Evolutionary conservation across 2,888 invertebrate species (phyloP).

Genomic region (Calameuta idolon): DNA sequence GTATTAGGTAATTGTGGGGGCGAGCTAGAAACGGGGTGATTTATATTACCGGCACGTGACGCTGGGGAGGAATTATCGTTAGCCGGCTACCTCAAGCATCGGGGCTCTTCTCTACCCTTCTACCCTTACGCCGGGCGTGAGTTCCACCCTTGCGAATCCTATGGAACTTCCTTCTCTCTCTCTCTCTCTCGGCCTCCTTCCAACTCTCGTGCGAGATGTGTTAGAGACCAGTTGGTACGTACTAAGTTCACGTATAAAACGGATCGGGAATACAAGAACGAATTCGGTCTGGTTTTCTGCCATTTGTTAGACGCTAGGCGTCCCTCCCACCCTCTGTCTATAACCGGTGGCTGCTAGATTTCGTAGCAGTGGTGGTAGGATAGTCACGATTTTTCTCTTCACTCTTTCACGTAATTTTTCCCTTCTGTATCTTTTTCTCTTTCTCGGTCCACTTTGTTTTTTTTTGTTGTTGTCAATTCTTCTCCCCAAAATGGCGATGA

Average conservation of each 20-base stretch:
- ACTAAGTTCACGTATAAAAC: background rate
- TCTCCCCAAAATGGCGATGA: background rate
- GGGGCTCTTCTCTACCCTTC: conserved; percentile 3
- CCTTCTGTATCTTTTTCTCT: background rate
- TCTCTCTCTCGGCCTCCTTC: background rate
- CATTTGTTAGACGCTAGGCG: background rate
- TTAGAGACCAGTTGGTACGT: background rate
- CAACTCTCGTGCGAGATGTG: background rate
- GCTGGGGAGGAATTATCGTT: conserved; percentile 60
- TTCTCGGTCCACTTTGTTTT: background rate
- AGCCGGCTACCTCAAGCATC: conserved; percentile 36
- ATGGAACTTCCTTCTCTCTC: background rate
- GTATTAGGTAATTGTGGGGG: conserved; percentile 60
- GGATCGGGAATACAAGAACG: background rate
- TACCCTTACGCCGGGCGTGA: background rate
- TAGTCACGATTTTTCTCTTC: background rate
- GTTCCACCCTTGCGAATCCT: conserved; percentile 4
- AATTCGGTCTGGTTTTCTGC: background rate
- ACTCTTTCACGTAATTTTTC: background rate
- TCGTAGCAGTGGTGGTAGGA: background rate
- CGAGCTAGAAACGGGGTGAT: conserved; percentile 53
- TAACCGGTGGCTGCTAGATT: background rate
- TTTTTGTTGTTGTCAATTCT: background rate
- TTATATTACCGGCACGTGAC: conserved; percentile 63
- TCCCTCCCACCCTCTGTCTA: background rate